These are phyloP conservation scores for Napeogenes inachia DNA, from an alignment of 2,888 invertebrate genomes.

Conservation along the genomic window DNA sequence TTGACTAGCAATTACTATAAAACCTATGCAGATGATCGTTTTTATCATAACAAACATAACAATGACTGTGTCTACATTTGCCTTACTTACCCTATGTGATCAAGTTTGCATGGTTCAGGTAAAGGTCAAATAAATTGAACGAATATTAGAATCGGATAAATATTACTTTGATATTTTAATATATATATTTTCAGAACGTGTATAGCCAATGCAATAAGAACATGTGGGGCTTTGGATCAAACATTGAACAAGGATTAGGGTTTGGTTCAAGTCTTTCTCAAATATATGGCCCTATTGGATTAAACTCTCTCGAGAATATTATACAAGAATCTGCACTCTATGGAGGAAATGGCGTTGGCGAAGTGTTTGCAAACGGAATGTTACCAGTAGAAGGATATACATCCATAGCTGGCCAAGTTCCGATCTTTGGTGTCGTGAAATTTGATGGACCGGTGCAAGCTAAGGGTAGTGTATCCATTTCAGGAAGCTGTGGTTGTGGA, in stretches of 20 bases:
- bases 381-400: conserved; percentile 11
- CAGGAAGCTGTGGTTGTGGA: conserved; percentile 20
- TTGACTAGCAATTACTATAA: background rate
- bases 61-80: conserved; percentile 35
- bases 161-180: background rate
- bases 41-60: background rate
- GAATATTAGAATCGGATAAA: background rate
- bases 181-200: conserved; percentile 13
- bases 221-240: background rate
- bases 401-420: conserved; percentile 33
- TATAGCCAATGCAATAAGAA: conserved; percentile 13
- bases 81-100: conserved; percentile 38
- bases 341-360: conserved; percentile 5
- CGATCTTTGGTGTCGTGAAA: conserved; percentile 36
- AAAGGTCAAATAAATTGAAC: conserved; percentile 8
- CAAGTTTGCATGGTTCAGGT: conserved; percentile 48
- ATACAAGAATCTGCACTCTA: background rate
- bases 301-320: background rate
- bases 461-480: conserved; percentile 24
- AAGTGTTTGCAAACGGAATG: conserved; percentile 6
- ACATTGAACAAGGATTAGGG: background rate
- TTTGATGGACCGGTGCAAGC: conserved; percentile 32
- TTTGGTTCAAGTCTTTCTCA: background rate
- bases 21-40: background rate
- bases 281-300: background rate